Percentiles rank a stretch among this genome's conserved stretches.
Evolutionary conservation across 2,797 vertebrate species (phyloP).

Genomic region (Helicolenus hilgendorfi): DNA sequence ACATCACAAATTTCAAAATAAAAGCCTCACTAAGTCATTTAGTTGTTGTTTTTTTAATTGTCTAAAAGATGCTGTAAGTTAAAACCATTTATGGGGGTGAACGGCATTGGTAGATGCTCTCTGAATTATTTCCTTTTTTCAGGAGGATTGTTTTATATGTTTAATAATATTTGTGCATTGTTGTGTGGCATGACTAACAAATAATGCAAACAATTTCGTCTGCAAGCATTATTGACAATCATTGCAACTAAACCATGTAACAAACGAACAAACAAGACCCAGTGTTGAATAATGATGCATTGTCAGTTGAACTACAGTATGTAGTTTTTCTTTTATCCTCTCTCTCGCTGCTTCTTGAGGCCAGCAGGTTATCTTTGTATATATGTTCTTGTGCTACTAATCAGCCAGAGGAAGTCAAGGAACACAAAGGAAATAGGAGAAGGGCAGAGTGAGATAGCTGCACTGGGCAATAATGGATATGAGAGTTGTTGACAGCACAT

Average conservation of each 20-base stretch:
- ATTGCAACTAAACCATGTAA: not conserved
- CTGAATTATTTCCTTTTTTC: not conserved
- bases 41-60: too few species aligned
- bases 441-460: not conserved
- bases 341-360: not conserved
- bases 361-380: not conserved
- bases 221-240: not conserved
- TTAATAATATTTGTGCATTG: not conserved
- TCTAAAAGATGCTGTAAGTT: too few species aligned
- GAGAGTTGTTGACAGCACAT: constrained; percentile 43
- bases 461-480: constrained; percentile 19
- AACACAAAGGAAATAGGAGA: not conserved
- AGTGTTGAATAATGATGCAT: not conserved
- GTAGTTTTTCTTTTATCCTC: not conserved
- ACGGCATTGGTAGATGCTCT: not conserved
- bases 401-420: not conserved
- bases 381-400: not conserved
- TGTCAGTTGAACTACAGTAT: not conserved
- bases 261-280: not conserved
- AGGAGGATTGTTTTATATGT: not conserved
- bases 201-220: not conserved
- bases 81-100: too few species aligned
- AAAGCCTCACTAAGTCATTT: too few species aligned
- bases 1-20: too few species aligned
- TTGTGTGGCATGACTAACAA: not conserved